Evolutionary conservation across 2,888 invertebrate species (phyloP).

Genomic region (Halocaridina rubra): DNA sequence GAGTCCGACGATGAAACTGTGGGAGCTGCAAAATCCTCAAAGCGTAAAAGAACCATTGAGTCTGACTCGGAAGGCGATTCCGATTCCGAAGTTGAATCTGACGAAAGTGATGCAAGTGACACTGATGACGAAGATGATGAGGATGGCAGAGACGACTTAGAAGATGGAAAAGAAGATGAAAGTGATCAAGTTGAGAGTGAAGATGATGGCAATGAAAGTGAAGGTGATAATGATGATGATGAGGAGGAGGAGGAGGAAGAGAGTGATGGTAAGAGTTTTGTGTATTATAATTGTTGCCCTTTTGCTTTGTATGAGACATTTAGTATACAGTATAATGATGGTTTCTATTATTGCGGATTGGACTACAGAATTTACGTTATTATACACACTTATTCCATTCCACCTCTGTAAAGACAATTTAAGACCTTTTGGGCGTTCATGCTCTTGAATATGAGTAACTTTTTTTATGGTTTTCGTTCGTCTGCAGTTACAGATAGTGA

Average conservation of each 20-base stretch:
- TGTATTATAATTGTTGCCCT: background rate
- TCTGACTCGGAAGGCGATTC: slow-evolving; percentile 33
- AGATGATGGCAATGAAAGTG: background rate
- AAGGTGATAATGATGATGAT: background rate
- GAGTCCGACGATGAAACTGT: slow-evolving; percentile 44
- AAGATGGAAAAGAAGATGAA: slow-evolving; percentile 2
- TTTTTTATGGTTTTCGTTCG: background rate
- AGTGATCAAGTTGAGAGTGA: slow-evolving; percentile 5
- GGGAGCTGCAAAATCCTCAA: background rate
- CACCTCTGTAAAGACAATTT: background rate
- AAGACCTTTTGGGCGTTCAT: background rate
- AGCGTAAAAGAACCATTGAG: slow-evolving; percentile 31
- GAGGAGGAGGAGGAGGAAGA: background rate
- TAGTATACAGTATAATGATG: background rate
- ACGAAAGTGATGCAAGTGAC: background rate
- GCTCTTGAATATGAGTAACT: no score
- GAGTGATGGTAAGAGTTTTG: background rate
- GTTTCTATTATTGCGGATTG: background rate
- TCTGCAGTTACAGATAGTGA: slow-evolving; percentile 33
- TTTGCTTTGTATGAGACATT: background rate
- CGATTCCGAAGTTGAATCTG: slow-evolving; percentile 13
- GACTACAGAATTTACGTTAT: background rate
- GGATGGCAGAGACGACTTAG: background rate
- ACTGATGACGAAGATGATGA: background rate
- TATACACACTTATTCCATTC: background rate